Percentiles rank a stretch among this genome's conserved stretches.
These are phyloP conservation scores for Drosophila serrata DNA, from an alignment of 1,140 invertebrate genomes.

Conservation along the genomic window DNA sequence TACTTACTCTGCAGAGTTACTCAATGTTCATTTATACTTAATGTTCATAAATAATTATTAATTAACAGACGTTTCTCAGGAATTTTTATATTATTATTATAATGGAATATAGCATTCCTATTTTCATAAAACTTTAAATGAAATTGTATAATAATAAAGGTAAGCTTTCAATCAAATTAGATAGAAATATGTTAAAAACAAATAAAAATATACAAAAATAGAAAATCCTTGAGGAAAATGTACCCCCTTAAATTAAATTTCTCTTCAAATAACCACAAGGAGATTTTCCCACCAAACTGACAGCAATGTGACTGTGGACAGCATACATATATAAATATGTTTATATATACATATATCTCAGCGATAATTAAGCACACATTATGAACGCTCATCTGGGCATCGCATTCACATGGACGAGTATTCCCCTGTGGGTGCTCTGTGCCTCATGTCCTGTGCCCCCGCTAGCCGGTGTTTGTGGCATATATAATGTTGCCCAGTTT, in stretches of 20 bases:
- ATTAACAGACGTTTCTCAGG: no score
- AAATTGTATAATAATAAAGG: no score
- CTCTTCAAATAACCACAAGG: no score
- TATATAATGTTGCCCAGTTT: constrained; percentile 3
- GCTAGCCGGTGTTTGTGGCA: neutral
- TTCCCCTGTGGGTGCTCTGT: neutral
- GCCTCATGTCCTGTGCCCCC: neutral
- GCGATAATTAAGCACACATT: constrained; percentile 54
- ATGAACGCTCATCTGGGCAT: constrained; percentile 39
- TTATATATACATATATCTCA: neutral
- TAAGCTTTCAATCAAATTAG: no score
- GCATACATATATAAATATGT: constrained; percentile 16
- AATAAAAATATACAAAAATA: neutral
- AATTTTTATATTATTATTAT: no score
- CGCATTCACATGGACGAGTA: constrained; percentile 16
- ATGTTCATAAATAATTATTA: no score
- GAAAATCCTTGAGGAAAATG: neutral
- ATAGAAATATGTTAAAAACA: no score
- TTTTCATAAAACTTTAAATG: no score
- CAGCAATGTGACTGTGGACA: constrained; percentile 3
- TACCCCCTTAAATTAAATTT: neutral
- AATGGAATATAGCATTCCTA: no score
- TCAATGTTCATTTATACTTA: no score
- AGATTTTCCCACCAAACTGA: neutral
- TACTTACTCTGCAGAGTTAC: no score